These are phyloP conservation scores for Ophraella communa DNA, from an alignment of 2,888 invertebrate species.

Conservation along the genomic window DNA sequence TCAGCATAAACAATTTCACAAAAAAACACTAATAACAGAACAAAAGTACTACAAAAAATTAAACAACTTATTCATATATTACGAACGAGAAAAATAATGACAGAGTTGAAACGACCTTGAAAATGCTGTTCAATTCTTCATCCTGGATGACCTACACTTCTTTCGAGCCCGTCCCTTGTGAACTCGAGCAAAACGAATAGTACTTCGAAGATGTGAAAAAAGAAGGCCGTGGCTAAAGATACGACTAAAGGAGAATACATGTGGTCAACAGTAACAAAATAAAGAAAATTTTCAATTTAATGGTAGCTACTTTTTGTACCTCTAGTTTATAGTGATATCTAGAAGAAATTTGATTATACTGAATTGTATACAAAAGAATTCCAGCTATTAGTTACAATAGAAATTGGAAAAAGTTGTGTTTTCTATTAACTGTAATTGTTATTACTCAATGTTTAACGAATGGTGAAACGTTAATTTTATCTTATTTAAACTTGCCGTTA, in stretches of 20 bases:
- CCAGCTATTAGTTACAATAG: not conserved
- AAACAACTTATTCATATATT: not conserved
- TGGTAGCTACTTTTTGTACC: not conserved
- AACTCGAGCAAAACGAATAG: constrained; percentile 16
- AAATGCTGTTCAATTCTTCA: constrained; percentile 11
- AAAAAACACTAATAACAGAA: not conserved
- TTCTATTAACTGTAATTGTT: no score
- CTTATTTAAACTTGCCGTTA: no score
- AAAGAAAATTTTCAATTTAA: not conserved
- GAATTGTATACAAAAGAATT: not conserved
- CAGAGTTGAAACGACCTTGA: constrained; percentile 10
- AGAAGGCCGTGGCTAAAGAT: constrained; percentile 12
- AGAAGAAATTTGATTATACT: not conserved
- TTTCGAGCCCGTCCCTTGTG: constrained; percentile 10
- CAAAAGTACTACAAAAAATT: not conserved
- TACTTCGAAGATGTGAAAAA: constrained; percentile 6
- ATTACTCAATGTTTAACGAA: no score
- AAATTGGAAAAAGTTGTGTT: not conserved
- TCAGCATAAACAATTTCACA: not conserved
- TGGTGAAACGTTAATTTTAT: no score
- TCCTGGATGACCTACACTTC: constrained; percentile 16
- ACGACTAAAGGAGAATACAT: not conserved
- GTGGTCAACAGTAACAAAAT: not conserved
- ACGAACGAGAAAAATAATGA: constrained; percentile 9
- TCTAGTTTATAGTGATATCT: not conserved